These are phyloP conservation scores for Diarsia brunnea DNA, from an alignment of 2,888 invertebrate species.

Conservation along the genomic window DNA sequence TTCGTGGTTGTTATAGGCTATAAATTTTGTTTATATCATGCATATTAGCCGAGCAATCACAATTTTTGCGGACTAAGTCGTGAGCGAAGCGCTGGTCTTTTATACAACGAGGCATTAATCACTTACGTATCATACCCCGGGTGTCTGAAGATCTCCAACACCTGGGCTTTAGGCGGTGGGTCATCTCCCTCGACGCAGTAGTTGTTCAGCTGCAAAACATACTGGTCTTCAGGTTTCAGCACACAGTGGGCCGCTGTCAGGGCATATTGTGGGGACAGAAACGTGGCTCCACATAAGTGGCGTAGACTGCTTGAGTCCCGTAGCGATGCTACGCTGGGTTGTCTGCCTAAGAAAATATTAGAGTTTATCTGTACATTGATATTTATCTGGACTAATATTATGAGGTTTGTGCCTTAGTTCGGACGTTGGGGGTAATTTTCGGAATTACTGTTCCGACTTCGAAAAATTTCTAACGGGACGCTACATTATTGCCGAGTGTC, in stretches of 20 bases:
- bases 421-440: not conserved
- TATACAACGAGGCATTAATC: not conserved
- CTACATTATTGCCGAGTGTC: not conserved
- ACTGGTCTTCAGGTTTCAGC: constrained; percentile 67
- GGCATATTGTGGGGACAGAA: constrained; percentile 77
- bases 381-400: not conserved
- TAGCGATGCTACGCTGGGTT: constrained; percentile 81
- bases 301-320: constrained; percentile 68
- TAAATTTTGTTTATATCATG: too few species aligned
- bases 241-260: constrained; percentile 87
- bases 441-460: not conserved
- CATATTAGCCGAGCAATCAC: too few species aligned
- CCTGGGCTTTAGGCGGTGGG: constrained; percentile 66
- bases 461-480: not conserved
- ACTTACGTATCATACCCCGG: constrained; percentile 81
- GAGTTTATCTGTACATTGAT: not conserved
- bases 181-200: constrained; percentile 70
- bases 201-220: constrained; percentile 80
- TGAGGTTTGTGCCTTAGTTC: not conserved
- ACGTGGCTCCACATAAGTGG: constrained; percentile 83
- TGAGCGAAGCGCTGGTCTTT: too few species aligned
- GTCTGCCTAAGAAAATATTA: constrained; percentile 72
- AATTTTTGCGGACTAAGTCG: too few species aligned
- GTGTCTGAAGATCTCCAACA: constrained; percentile 78
- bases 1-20: too few species aligned